Conservation (phyloP, 2,888 invertebrate species). For the Achlya flavicornis region DNA sequence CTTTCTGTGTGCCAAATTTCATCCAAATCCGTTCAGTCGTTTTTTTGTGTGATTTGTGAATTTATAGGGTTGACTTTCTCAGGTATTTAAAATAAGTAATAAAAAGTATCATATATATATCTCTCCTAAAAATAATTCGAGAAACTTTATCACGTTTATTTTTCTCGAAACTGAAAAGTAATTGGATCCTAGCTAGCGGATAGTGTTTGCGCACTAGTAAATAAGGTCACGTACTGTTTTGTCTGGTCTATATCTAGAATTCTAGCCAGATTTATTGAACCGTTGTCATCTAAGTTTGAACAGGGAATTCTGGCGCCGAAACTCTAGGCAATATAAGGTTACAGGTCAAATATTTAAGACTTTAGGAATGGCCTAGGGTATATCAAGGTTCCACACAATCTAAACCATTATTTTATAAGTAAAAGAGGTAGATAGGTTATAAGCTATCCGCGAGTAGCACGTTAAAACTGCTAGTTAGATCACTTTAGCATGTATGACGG, state of each 20-base stretch:
- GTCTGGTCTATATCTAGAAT: neutral
- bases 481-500: too few species aligned
- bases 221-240: neutral
- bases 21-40: too few species aligned
- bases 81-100: too few species aligned
- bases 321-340: neutral
- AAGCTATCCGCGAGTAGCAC: too few species aligned
- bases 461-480: too few species aligned
- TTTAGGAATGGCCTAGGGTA: neutral
- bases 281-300: neutral
- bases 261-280: neutral
- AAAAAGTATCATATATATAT: too few species aligned
- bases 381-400: too few species aligned
- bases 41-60: too few species aligned
- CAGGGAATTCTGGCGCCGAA: neutral
- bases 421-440: too few species aligned
- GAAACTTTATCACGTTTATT: neutral
- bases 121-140: neutral
- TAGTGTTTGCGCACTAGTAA: neutral
- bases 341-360: neutral
- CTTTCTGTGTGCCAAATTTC: too few species aligned
- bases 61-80: too few species aligned
- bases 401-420: too few species aligned
- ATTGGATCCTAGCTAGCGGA: neutral
- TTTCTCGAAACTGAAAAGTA: neutral